Percentiles rank a stretch among this genome's conserved stretches.
These are phyloP conservation scores for Temnothorax unifasciatus DNA, from an alignment of 2,888 invertebrate species.

Conservation along the genomic window DNA sequence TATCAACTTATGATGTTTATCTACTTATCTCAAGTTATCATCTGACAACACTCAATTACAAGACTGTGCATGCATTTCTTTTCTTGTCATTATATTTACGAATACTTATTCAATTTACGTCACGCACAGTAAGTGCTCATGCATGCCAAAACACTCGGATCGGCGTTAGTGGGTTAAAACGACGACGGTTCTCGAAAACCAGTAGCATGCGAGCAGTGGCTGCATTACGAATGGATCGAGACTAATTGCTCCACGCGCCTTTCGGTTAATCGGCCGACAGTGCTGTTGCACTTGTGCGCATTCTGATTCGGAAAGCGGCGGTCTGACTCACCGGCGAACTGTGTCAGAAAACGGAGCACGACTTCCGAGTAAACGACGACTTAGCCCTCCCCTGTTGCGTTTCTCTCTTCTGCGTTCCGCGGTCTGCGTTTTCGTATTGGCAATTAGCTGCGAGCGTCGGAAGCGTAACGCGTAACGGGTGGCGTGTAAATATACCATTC, in stretches of 20 bases:
- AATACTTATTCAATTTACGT: conserved; percentile 15
- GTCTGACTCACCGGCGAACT: conserved; percentile 62
- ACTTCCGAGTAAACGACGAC: conserved; percentile 43
- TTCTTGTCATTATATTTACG: background rate
- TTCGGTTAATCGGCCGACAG: conserved; percentile 41
- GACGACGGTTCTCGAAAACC: conserved; percentile 19
- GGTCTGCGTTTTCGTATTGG: conserved; percentile 73
- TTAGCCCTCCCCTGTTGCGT: conserved; percentile 14
- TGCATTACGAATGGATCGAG: conserved; percentile 47
- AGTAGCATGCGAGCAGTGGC: conserved; percentile 30
- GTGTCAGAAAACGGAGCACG: conserved; percentile 59
- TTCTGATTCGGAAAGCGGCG: conserved; percentile 42
- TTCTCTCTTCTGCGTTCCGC: conserved; percentile 40
- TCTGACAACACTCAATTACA: background rate
- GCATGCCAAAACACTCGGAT: background rate
- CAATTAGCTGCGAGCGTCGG: conserved; percentile 70
- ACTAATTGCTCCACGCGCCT: conserved; percentile 42
- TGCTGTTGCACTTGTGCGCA: conserved; percentile 31
- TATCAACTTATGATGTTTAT: background rate
- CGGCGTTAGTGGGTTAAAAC: conserved; percentile 38
- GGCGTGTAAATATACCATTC: background rate
- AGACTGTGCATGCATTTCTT: background rate
- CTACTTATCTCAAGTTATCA: background rate
- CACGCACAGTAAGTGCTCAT: conserved; percentile 4
- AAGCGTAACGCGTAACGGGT: conserved; percentile 41